A percentile compares a stretch with the other conserved stretches of the same genome.
Evolutionary conservation across 2,797 vertebrate species (phyloP).

Genomic region (Microctenopoma lineatum): DNA sequence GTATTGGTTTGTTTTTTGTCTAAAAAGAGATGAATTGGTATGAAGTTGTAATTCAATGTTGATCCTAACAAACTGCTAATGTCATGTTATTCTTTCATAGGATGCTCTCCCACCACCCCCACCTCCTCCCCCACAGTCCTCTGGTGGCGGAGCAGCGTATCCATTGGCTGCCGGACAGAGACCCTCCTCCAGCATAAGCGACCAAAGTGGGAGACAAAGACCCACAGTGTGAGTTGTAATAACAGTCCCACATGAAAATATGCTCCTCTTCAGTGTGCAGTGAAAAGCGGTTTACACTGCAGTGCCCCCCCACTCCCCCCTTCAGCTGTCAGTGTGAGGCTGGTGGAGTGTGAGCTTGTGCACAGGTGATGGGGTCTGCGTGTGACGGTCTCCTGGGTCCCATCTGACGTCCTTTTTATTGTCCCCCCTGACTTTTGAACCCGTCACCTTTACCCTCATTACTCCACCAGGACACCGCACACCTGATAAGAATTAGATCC

Average conservation of each 20-base stretch:
- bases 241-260: slow-evolving; percentile 64
- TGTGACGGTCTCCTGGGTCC: slow-evolving; percentile 66
- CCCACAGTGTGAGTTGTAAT: slow-evolving; percentile 94
- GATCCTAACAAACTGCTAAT: slow-evolving; percentile 8
- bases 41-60: slow-evolving; percentile 19
- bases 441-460: slow-evolving; percentile 64
- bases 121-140: slow-evolving; percentile 90
- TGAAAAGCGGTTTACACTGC: slow-evolving; percentile 43
- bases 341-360: slow-evolving; percentile 62
- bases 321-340: slow-evolving; percentile 54
- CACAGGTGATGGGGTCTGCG: slow-evolving; percentile 71
- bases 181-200: slow-evolving; percentile 83
- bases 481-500: slow-evolving; percentile 75
- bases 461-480: slow-evolving; percentile 63
- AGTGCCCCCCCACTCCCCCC: slow-evolving; percentile 22
- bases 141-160: slow-evolving; percentile 82
- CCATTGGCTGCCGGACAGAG: slow-evolving; percentile 86
- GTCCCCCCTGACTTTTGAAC: slow-evolving; percentile 68
- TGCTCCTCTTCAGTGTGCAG: slow-evolving; percentile 66
- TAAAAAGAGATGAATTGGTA: slow-evolving; percentile 16
- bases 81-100: slow-evolving; percentile 73
- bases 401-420: slow-evolving; percentile 47
- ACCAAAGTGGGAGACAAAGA: slow-evolving; percentile 91
- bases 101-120: slow-evolving; percentile 93
- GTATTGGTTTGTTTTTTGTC: slow-evolving; percentile 35